Percentiles rank a stretch among this genome's conserved stretches.
Conservation (phyloP, 2,113 vertebrate genomes). For the Plotosus lineatus region DNA sequence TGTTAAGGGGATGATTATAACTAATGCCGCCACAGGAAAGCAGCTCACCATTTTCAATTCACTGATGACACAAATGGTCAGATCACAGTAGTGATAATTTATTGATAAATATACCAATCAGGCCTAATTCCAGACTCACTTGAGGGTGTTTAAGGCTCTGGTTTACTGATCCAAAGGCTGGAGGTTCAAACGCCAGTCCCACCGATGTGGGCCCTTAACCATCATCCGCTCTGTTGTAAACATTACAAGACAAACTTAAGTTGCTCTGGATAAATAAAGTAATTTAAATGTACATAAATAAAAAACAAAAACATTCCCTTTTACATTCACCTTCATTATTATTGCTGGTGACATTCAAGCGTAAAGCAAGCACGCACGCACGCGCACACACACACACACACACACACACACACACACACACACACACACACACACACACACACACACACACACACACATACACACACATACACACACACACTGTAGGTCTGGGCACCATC, state of each 20-base stretch:
- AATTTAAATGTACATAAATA: background rate
- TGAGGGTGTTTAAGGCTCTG: background rate
- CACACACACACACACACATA: constrained; percentile 12
- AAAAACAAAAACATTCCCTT: background rate
- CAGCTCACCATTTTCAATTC: too few relatives aligned
- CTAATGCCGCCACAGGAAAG: too few relatives aligned
- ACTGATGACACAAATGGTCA: too few relatives aligned
- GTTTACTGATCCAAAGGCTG: background rate
- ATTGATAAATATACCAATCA: too few relatives aligned
- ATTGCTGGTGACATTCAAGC: background rate
- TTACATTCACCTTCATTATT: background rate
- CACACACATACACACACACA: background rate
- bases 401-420: background rate
- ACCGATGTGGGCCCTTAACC: background rate
- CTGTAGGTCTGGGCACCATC: background rate
- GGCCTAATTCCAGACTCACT: too few relatives aligned
- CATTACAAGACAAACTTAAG: too few relatives aligned
- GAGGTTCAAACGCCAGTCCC: background rate
- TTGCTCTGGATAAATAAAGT: too few relatives aligned
- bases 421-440: constrained; percentile 10
- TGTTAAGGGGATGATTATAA: background rate
- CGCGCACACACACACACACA: constrained; percentile 6
- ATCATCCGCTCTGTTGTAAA: background rate
- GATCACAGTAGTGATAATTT: too few relatives aligned
- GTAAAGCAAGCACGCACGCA: background rate